phyloP scores from a whole-genome alignment of 2,888 invertebrate species.

The Cephus nigrinus region DNA sequence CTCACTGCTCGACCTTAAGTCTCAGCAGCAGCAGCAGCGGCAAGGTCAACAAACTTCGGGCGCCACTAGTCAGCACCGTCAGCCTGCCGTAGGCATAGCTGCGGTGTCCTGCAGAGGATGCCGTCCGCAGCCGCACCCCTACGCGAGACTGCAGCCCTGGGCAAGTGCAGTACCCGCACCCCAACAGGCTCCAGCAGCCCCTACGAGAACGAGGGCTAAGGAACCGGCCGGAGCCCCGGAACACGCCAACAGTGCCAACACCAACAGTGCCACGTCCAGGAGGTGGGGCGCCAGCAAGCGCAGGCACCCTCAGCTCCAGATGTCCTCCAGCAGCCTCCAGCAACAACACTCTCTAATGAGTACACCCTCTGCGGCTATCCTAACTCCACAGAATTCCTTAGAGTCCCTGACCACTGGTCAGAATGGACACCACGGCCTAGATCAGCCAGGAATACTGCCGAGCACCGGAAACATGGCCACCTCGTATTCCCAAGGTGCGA shows the following conservation, averaged over 20 bases:
- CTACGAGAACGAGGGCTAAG: constrained; percentile 17
- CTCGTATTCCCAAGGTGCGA: no score
- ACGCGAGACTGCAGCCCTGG: constrained; percentile 19
- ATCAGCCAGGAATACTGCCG: no score
- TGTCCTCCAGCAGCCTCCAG: no score
- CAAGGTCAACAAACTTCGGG: constrained; percentile 7
- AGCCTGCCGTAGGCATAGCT: constrained; percentile 18
- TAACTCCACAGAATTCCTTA: no score
- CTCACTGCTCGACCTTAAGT: constrained; percentile 17
- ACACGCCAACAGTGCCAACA: constrained; percentile 15
- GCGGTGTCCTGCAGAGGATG: constrained; percentile 20
- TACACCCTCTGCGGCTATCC: no score
- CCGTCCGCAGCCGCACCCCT: constrained; percentile 18
- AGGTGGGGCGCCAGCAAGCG: constrained; percentile 12
- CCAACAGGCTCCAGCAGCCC: constrained; percentile 16
- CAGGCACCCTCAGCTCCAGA: no score
- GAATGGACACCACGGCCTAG: no score
- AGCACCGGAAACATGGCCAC: no score
- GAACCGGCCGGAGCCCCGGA: constrained; percentile 19
- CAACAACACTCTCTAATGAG: no score
- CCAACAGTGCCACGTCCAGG: constrained; percentile 15
- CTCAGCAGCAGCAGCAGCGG: constrained; percentile 11
- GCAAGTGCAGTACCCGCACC: constrained; percentile 16
- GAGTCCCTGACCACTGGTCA: no score
- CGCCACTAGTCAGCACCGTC: constrained; percentile 13